Percentiles rank a stretch among this genome's conserved stretches.
Conservation (phyloP, 1,140 invertebrate species). For the Papilio glaucus region DNA sequence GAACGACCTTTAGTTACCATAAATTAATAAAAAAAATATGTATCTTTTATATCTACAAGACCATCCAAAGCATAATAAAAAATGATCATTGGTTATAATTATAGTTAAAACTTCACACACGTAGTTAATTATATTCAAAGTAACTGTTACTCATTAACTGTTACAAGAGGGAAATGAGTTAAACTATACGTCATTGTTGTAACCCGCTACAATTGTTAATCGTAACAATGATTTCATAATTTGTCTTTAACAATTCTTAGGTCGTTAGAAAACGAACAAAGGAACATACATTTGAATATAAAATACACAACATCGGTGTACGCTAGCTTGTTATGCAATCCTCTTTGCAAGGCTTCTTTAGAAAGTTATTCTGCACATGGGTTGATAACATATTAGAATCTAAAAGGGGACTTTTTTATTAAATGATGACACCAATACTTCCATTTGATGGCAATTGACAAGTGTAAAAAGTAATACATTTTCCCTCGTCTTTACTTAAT, state of each 20-base stretch:
- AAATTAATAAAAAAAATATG: neutral
- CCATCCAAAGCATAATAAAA: constrained; percentile 3
- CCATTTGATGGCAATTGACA: too few species aligned
- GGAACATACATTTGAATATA: too few species aligned
- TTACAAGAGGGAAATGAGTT: neutral
- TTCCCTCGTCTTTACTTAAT: too few species aligned
- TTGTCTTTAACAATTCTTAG: neutral
- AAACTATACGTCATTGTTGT: constrained; percentile 7
- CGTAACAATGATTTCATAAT: neutral
- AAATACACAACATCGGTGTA: too few species aligned
- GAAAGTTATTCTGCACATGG: too few species aligned
- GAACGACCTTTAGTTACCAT: neutral
- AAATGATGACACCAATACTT: too few species aligned
- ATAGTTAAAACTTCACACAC: constrained; percentile 8
- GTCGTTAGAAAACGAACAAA: too few species aligned
- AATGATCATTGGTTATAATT: neutral
- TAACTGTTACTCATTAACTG: constrained; percentile 12
- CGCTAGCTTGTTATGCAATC: too few species aligned
- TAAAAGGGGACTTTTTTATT: too few species aligned
- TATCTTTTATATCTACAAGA: neutral
- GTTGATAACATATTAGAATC: too few species aligned
- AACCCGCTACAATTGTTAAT: neutral
- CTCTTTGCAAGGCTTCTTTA: too few species aligned
- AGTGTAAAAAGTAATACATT: too few species aligned
- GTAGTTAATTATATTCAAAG: neutral